Conservation (phyloP, 2,113 vertebrate genomes). For the Sardina pilchardus region DNA sequence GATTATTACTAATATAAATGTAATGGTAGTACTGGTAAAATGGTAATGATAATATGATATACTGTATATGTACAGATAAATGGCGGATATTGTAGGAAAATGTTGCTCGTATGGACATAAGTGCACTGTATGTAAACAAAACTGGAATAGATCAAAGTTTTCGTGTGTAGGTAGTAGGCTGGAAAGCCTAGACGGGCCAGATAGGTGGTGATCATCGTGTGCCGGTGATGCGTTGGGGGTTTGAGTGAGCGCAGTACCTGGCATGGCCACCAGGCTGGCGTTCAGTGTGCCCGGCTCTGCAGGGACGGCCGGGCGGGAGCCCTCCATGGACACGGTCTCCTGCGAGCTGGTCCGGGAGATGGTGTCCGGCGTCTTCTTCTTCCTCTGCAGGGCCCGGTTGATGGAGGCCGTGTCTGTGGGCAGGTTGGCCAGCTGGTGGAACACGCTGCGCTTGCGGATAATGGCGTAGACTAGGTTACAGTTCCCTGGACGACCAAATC, state of each 20-base stretch:
- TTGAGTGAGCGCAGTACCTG: slow-evolving; percentile 71
- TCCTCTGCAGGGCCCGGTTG: slow-evolving; percentile 91
- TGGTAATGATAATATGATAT: too few relatives aligned
- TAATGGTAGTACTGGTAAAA: too few relatives aligned
- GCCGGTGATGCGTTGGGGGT: neutral
- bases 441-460: slow-evolving; percentile 93
- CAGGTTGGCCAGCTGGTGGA: slow-evolving; percentile 95
- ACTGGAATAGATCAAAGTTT: neutral
- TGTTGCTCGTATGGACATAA: neutral
- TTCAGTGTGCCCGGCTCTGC: slow-evolving; percentile 94
- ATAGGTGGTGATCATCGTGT: neutral
- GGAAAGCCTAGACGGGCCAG: neutral
- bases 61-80: too few relatives aligned
- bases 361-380: slow-evolving; percentile 80
- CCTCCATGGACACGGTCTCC: slow-evolving; percentile 94
- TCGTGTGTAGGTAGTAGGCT: neutral
- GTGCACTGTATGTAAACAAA: neutral
- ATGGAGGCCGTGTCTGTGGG: slow-evolving; percentile 84
- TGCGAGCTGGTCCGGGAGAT: slow-evolving; percentile 91
- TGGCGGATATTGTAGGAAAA: neutral
- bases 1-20: too few relatives aligned
- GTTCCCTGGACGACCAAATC: slow-evolving; percentile 80
- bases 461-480: slow-evolving; percentile 96
- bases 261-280: slow-evolving; percentile 90
- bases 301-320: slow-evolving; percentile 88